A percentile compares a stretch with the other conserved stretches of the same genome.
Conservation (phyloP, 2,888 invertebrate genomes). For the Zeuzera pyrina region DNA sequence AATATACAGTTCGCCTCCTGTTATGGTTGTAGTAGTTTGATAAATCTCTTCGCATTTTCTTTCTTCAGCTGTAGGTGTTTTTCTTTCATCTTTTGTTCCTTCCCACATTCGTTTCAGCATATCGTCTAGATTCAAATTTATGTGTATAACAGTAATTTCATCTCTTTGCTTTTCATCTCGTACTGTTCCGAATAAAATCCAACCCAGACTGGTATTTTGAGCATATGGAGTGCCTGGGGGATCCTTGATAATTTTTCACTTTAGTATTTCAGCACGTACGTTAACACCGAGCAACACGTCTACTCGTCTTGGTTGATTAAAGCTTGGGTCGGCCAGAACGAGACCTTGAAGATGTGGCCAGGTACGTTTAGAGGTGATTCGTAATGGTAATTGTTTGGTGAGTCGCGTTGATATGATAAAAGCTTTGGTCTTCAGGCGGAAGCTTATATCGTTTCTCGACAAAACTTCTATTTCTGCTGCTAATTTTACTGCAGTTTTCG, state of each 20-base stretch:
- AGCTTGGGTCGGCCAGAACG: background rate
- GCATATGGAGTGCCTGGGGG: background rate
- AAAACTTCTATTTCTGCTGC: conserved; percentile 2
- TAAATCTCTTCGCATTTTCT: background rate
- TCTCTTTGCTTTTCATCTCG: background rate
- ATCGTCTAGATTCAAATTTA: no score
- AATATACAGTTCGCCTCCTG: background rate
- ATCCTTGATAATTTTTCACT: background rate
- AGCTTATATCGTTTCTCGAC: conserved; percentile 2
- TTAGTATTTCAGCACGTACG: background rate
- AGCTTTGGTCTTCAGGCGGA: background rate
- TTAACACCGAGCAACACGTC: background rate
- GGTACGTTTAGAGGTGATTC: background rate
- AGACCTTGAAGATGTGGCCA: background rate
- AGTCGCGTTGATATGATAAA: no score
- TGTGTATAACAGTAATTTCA: no score
- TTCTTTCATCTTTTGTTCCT: background rate
- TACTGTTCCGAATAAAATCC: background rate
- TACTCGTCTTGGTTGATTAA: background rate
- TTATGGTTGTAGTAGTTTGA: background rate
- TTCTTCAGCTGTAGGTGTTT: background rate
- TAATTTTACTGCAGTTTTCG: conserved; percentile 1
- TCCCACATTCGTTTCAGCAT: background rate
- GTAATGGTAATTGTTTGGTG: no score
- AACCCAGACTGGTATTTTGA: background rate